Evolutionary conservation across 2,888 invertebrate genomes (phyloP), one percentile per base, ranked within the genome.

Genomic region (Tupiocoris notatus): DNA sequence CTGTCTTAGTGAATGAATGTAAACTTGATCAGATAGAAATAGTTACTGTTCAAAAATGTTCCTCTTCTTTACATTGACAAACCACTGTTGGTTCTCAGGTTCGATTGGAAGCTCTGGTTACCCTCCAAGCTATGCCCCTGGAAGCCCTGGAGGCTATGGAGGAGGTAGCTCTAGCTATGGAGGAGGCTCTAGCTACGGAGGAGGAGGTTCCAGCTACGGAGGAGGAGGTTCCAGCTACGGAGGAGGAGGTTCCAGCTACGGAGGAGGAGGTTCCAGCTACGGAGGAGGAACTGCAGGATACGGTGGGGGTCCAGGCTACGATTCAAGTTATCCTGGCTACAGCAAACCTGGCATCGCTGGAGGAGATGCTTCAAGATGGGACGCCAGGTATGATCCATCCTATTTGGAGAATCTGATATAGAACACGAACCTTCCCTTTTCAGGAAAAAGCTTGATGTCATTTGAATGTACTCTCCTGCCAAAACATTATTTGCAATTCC

Each of bases 121-220:
- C 25, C 25, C 17, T 18, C 20, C 56, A 57, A 62, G 70, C 2
- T 63, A 63, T n/a, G 57, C 23, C 22, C 58, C n/a, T 7, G n/a
- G n/a, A n/a, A 62, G 62, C 58, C 64, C 57, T 21, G 18, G 54
- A 21, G 76, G 67, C 0, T 76, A 76, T 16, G 61, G 68, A n/a
- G 73, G 66, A 58, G 71, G 63, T 0, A 54, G 18, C 0, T 57
- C 21, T 21, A 63, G 63, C 22, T 65, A 65, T 25, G 63, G 67
- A 9, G 67, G 67, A 7, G 56, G 67, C 57, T 18, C 56, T 20
- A n/a, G 59, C n/a, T 59, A 59, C 16, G 59, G 59, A 59, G 59
- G 59, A 9, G 59, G 59, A 59, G 59, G 7, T 16, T n/a, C n/a
- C n/a, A n/a, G n/a, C n/a, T n/a, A n/a, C n/a, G n/a, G n/a, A n/a